These are phyloP conservation scores for Neogobius melanostomus DNA, from an alignment of 2,113 vertebrate genomes.

Conservation along the genomic window DNA sequence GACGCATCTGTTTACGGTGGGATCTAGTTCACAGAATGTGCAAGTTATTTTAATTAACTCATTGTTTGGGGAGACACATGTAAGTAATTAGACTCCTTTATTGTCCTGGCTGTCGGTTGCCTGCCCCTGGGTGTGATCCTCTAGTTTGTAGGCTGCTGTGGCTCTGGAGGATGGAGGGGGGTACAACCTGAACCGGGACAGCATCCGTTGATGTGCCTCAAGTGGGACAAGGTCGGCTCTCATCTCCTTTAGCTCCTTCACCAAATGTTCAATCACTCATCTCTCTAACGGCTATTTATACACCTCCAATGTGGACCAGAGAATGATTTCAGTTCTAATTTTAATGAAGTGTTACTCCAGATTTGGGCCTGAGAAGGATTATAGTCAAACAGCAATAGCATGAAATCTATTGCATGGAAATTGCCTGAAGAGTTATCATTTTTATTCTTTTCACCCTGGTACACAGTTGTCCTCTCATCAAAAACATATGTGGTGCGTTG, in stretches of 20 bases:
- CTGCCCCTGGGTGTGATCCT: constrained; percentile 24
- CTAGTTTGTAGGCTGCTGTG: constrained; percentile 33
- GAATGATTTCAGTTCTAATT: background rate
- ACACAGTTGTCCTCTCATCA: too few relatives aligned
- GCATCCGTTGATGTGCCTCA: constrained; percentile 30
- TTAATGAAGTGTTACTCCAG: too few relatives aligned
- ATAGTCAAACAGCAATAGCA: too few relatives aligned
- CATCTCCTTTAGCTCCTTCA: constrained; percentile 15
- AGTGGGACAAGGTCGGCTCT: constrained; percentile 50
- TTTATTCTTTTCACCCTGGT: too few relatives aligned
- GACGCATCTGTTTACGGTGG: background rate
- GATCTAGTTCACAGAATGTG: background rate
- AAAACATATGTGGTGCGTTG: too few relatives aligned
- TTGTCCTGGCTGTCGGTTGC: constrained; percentile 19
- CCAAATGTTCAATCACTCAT: background rate
- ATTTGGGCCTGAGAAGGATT: too few relatives aligned
- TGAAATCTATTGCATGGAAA: too few relatives aligned
- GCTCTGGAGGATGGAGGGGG: constrained; percentile 14
- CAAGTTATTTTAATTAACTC: too few relatives aligned
- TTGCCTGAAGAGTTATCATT: too few relatives aligned
- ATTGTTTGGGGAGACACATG: too few relatives aligned
- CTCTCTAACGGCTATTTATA: constrained; percentile 6
- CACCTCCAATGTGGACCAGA: background rate
- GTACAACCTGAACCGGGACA: constrained; percentile 35
- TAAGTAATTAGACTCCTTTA: too few relatives aligned